These are phyloP conservation scores for Vireo griseus DNA, from an alignment of 2,797 vertebrate species.

Conservation along the genomic window DNA sequence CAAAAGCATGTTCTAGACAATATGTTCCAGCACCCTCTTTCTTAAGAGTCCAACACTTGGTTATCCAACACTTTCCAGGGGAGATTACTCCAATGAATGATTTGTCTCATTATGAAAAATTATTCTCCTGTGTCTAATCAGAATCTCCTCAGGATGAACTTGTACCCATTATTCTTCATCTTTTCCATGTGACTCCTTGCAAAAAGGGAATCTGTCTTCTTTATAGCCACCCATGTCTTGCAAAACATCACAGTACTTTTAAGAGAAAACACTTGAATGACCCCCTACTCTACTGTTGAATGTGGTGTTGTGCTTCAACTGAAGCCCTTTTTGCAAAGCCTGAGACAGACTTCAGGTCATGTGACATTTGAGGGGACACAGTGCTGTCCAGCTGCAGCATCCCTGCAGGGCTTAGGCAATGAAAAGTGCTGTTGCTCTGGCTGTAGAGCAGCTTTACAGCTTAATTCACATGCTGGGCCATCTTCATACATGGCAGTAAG, in stretches of 20 bases:
- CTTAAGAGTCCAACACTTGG: not conserved
- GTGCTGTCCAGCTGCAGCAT: not conserved
- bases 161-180: too few relatives aligned
- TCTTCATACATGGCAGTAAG: not conserved
- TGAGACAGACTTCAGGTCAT: not conserved
- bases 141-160: not conserved
- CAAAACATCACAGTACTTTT: not conserved
- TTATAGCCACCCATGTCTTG: not conserved
- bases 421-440: not conserved
- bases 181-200: not conserved
- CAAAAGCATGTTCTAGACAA: not conserved
- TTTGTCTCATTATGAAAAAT: not conserved
- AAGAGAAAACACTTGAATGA: not conserved
- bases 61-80: not conserved
- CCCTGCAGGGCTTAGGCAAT: not conserved
- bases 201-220: not conserved
- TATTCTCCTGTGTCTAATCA: not conserved
- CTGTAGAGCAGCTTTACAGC: not conserved
- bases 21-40: not conserved
- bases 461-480: not conserved
- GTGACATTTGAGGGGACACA: not conserved
- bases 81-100: not conserved
- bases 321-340: not conserved
- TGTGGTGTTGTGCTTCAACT: not conserved
- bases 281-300: not conserved